Evolutionary conservation across 1,140 invertebrate genomes (phyloP), one percentile per base, ranked within the genome.

Genomic region (Lordiphosa collinella): DNA sequence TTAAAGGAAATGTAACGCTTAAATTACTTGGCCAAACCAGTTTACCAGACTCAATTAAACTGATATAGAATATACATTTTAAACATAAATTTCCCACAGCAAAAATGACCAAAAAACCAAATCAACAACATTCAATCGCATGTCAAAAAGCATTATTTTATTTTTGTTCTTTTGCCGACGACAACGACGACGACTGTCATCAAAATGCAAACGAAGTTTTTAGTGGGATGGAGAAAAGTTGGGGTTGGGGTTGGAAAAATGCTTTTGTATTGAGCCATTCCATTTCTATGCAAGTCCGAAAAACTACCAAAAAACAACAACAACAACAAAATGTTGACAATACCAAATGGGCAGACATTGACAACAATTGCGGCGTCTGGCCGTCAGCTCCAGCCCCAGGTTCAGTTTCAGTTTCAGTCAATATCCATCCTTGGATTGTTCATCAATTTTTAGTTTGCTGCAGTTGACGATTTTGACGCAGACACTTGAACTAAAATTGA

Each of bases 121-220:
- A 84, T 82, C 78, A 84, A 78, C 67, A 56, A 61, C 59, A 69
- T 84, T 84, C 78, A 84, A 84, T 82, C 64, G 78, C 79, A 84
- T 82, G 78, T 78, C 78, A 82, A 84, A 82, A 73, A 78, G 72
- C 72, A 82, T 84, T 82, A 61, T 49, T 65, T 29, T 37, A 31
- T 34, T 57, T 61, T 18, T 32, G 47, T 37, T 54, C 43, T 53
- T 32, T 50, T 12, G 50, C 40, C 44, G 46, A 53, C 53, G 43
- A 61, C 53, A 13, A 57, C 57, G 36, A 50, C 36, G 67, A 70
- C 48, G 62, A 61, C 76, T 82, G 76, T 85, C 78, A 82, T 84
- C 78, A 85, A 82, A 82, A 82, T 82, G 78, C 78, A 82, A 82
- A 82, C 78, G 72, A 82, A 78, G 72, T 80, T 80, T 51, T 61